Conservation (phyloP, 2,113 vertebrate species). For the Centropus unirufus region DNA sequence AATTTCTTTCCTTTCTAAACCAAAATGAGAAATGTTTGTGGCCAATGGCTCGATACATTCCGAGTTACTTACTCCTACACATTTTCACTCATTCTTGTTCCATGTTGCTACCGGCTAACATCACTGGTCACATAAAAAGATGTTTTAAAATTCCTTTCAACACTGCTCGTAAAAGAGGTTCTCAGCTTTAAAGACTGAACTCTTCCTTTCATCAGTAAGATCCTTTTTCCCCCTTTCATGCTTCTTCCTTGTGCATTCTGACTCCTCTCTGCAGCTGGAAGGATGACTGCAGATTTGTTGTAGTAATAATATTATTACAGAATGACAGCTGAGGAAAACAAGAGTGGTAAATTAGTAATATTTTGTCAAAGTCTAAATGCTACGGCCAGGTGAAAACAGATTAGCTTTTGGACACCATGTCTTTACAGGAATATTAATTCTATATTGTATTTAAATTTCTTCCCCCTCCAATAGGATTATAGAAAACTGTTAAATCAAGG, state of each 20-base stretch:
- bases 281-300: neutral
- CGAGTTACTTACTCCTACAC: neutral
- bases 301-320: neutral
- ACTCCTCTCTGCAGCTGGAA: neutral
- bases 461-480: neutral
- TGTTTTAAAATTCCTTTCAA: neutral
- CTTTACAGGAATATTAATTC: neutral
- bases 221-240: neutral
- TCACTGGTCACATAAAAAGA: neutral
- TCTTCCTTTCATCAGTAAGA: neutral
- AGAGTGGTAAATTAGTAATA: neutral
- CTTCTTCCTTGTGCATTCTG: neutral
- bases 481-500: neutral
- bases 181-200: neutral
- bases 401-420: neutral
- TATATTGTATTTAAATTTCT: neutral
- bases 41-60: neutral
- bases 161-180: rapidly evolving
- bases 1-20: neutral
- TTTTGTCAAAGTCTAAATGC: neutral
- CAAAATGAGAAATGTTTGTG: neutral
- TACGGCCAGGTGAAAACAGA: neutral
- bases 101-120: neutral
- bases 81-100: neutral
- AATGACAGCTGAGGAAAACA: neutral